Base-by-base conservation (phyloP, 2,113 vertebrate species). In the Hystrix cristata region DNA sequence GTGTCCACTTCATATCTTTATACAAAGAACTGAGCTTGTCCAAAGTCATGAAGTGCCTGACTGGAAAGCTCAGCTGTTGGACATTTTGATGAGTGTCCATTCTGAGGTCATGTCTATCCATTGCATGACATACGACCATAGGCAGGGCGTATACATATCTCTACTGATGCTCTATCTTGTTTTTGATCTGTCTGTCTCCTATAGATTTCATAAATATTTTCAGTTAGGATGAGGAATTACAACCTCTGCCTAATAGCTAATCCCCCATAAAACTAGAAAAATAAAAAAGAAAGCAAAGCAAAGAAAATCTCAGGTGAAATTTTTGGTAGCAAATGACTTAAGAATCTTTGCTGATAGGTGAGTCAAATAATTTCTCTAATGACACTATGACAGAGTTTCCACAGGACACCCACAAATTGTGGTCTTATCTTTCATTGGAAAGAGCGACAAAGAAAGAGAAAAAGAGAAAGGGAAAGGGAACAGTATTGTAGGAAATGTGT, bases 181-280 rank as follows among this genome's bases (percentile, higher is more conserved):
- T 57, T 23, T 86, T 46, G 29, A 80, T 72, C 55, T 92, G 10
- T 59, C 69, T 81, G 25, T 96, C 46, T 80, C 64, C 74, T 67
- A 13, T 48, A 84, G 27, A 74, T 81, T 78, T 78, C 88, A 81
- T 90, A 74, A 83, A 96, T 91, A 81, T 85, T 80, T 9, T 19
- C 57, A 59, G 29, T 10, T 46, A 65, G 11, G 9, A 82, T 74
- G 18, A 76, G 3, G 48, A 90, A 57, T 76, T 29, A n/a, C 2
- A 85, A 4, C 27, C 62, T 76, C 34, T 84, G 11, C 43, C 0
- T 72, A 59, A 27, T 12, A 76, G 60, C 19, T 65, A 43, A 82
- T 71, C 7, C 13, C 6, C 60, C 57, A 48, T 55, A 64, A 86
- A 81, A 90, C 23, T 60, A 55, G 82, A 64, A 87, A 38, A 38